Evolutionary conservation across 2,888 invertebrate species (phyloP), one percentile per base, ranked within the genome.

Genomic region (Hirtodrosophila histrioides): DNA sequence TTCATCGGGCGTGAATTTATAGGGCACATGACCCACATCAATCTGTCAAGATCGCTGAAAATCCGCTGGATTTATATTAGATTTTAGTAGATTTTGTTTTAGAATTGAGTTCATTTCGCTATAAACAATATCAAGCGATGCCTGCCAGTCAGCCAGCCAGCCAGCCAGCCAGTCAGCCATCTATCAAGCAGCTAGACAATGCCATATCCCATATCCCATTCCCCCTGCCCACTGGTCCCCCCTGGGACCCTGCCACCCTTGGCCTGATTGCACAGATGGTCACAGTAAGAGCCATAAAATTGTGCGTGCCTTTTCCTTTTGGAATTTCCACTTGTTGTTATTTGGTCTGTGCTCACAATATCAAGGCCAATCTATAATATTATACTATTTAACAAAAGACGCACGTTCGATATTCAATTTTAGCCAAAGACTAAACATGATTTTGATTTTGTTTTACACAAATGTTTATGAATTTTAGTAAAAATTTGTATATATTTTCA

Each of bases 261-360:
- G 36, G 33, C n/a, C 35, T 35, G 8, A 9, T 12, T n/a, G 10
- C 33, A n/a, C 61, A 50, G 58, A 68, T 68, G 67, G 51, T 58
- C 43, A 43, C 41, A 50, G 43, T 37, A 33, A 41, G 41, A 24
- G 36, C 45, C 24, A 46, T 33, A 35, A 55, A 39, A 49, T 61
- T 12, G 53, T 69, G 67, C 67, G 68, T 55, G 50, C 49, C 33
- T 40, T 62, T 44, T 40, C 11, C 64, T 29, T 29, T 17, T 49
- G 36, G 50, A 64, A 70, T 71, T 71, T 72, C 71, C 72, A 72
- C 72, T 72, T 72, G 72, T 72, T 70, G 49, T 11, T 44, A 17
- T 17, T 17, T 17, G 17, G 17, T 17, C 17, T 17, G 17, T 17
- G 17, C 17, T 45, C 45, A 29, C 8, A 7, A 24, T 12, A 41